These are phyloP conservation scores for Trichogramma pretiosum DNA, from an alignment of 1,140 invertebrate species.

Conservation along the genomic window DNA sequence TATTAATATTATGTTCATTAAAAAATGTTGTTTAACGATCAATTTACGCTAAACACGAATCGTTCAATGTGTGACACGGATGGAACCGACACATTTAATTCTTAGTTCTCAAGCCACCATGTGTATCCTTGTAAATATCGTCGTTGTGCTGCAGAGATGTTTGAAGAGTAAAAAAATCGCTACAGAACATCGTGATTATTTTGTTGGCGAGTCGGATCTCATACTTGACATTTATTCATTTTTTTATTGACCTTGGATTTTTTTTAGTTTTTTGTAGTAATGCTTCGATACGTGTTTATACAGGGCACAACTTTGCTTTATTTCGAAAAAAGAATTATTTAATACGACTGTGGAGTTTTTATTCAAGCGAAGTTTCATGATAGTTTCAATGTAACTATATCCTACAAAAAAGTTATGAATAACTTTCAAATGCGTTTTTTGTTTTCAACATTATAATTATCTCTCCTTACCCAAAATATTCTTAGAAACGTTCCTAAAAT, in stretches of 20 bases:
- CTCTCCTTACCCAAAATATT: background rate
- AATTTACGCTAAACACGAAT: slow-evolving; percentile 18
- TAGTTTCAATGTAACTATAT: slow-evolving; percentile 19
- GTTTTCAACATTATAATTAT: slow-evolving; percentile 10
- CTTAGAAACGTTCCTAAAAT: too few species aligned
- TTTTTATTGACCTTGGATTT: slow-evolving; percentile 7
- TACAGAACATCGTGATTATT: slow-evolving; percentile 19
- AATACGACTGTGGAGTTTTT: too few species aligned
- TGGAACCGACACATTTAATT: slow-evolving; percentile 15
- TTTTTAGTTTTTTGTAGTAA: slow-evolving; percentile 1
- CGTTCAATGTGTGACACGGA: slow-evolving; percentile 19
- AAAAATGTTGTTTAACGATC: slow-evolving; percentile 26
- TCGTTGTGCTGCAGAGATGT: slow-evolving; percentile 26
- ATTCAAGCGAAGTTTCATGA: slow-evolving; percentile 11
- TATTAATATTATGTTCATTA: slow-evolving; percentile 15
- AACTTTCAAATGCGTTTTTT: slow-evolving; percentile 18
- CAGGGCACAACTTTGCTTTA: slow-evolving; percentile 10
- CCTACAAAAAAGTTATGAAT: slow-evolving; percentile 19
- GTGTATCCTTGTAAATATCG: slow-evolving; percentile 29
- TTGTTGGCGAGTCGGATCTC: slow-evolving; percentile 20
- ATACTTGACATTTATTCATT: slow-evolving; percentile 17
- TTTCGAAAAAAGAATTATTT: slow-evolving; percentile 9
- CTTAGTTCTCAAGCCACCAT: slow-evolving; percentile 6
- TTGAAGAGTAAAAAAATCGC: slow-evolving; percentile 27
- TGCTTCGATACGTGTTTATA: slow-evolving; percentile 8